phyloP scores from a whole-genome alignment of 2,888 invertebrate species.

The Empis stercorea region DNA sequence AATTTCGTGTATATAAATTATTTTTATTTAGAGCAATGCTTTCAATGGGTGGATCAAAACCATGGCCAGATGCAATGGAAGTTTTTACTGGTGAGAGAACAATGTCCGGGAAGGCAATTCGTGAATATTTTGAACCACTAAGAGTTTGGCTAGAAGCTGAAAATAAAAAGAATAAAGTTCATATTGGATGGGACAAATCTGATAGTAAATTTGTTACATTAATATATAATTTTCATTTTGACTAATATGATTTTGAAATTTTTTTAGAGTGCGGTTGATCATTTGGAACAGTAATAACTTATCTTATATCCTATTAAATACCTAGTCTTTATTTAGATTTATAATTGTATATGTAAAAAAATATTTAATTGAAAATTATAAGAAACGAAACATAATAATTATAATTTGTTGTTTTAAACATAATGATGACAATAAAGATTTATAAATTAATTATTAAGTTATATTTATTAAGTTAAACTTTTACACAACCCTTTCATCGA shows the following conservation, averaged over 20 bases:
- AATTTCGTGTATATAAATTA: too few species aligned
- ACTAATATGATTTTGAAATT: conserved; percentile 2
- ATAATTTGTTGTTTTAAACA: too few species aligned
- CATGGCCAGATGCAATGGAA: conserved; percentile 80
- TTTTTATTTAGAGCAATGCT: conserved; percentile 60
- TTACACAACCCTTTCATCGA: too few species aligned
- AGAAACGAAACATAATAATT: too few species aligned
- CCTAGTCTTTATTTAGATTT: too few species aligned
- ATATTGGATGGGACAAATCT: conserved; percentile 47
- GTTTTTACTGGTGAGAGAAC: conserved; percentile 59
- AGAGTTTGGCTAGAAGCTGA: conserved; percentile 60
- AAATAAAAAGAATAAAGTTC: conserved; percentile 53
- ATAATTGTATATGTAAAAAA: too few species aligned
- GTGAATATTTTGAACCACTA: conserved; percentile 71
- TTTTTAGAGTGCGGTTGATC: conserved; percentile 38
- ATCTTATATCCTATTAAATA: too few species aligned
- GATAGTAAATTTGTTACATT: conserved; percentile 26
- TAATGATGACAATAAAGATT: too few species aligned
- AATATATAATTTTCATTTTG: not conserved
- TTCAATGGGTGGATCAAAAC: conserved; percentile 56
- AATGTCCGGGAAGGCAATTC: conserved; percentile 62
- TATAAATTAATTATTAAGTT: too few species aligned
- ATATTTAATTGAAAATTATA: too few species aligned
- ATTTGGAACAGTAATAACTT: too few species aligned
- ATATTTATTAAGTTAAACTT: too few species aligned